Percentiles rank a stretch among this genome's conserved stretches.
These are phyloP conservation scores for Chloroceryle inda DNA, from an alignment of 2,797 vertebrate genomes.

Conservation along the genomic window DNA sequence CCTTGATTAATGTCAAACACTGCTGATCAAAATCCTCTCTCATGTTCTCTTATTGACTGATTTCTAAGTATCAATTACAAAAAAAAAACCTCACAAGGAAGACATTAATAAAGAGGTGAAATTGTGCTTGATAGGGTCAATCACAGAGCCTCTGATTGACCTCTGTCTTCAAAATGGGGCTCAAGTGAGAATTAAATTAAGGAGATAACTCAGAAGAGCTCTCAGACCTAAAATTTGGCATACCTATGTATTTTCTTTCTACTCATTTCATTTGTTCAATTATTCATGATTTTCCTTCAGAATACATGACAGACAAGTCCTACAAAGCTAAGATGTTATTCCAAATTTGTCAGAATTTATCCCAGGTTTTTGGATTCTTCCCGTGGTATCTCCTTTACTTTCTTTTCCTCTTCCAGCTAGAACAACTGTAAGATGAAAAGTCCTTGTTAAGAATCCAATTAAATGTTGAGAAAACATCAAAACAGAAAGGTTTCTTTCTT, in stretches of 20 bases:
- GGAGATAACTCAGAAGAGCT: background rate
- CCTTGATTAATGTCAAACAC: slow-evolving; percentile 26
- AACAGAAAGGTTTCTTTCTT: background rate
- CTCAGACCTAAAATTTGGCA: background rate
- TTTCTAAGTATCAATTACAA: slow-evolving; percentile 1
- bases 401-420: background rate
- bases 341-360: background rate
- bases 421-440: background rate
- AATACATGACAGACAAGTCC: background rate
- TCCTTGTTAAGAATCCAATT: background rate
- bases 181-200: background rate
- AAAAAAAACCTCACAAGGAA: background rate
- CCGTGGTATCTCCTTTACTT: background rate
- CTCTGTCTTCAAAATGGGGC: background rate
- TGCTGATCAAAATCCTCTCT: background rate
- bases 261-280: background rate
- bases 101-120: background rate
- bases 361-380: background rate
- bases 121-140: background rate
- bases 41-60: background rate
- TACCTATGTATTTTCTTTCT: background rate
- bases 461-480: background rate
- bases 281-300: background rate
- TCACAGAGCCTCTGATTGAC: background rate
- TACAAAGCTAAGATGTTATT: background rate